phyloP scores from a whole-genome alignment of 2,797 vertebrate species.

The Rhynchonycteris naso region DNA sequence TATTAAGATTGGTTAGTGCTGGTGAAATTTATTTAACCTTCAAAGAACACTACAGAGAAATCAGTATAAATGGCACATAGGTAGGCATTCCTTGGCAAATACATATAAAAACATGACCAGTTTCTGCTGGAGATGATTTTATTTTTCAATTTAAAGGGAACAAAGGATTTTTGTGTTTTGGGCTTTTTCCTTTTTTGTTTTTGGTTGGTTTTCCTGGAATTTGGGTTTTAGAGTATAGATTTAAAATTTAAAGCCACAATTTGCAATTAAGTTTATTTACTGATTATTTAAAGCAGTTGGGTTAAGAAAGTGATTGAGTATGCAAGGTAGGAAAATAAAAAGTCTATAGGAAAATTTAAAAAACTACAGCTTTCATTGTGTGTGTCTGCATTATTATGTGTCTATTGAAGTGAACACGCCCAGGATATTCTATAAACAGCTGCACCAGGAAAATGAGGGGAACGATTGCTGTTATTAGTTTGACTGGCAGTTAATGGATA shows the following conservation, averaged over 20 bases:
- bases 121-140: conserved; percentile 34
- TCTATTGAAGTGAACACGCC: conserved; percentile 84
- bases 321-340: conserved; percentile 47
- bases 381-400: conserved; percentile 83
- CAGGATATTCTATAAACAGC: conserved; percentile 89
- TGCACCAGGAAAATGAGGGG: conserved; percentile 88
- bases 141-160: conserved; percentile 60
- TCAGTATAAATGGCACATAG: conserved; percentile 20
- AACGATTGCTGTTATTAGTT: conserved; percentile 91
- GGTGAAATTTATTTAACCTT: conserved; percentile 52
- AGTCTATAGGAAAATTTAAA: conserved; percentile 73
- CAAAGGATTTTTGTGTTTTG: conserved; percentile 56
- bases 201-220: conserved; percentile 39
- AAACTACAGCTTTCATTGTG: conserved; percentile 81
- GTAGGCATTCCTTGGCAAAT: conserved; percentile 37
- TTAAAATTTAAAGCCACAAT: conserved; percentile 70
- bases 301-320: conserved; percentile 57
- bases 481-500: conserved; percentile 90
- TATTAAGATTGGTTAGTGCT: conserved; percentile 49
- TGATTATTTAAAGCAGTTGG: conserved; percentile 63
- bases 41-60: conserved; percentile 42
- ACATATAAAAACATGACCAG: neutral
- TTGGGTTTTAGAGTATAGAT: conserved; percentile 32
- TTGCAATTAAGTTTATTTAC: conserved; percentile 67
- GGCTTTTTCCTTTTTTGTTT: neutral